phyloP scores from a whole-genome alignment of 2,797 vertebrate species.

The Hemibagrus guttatus region DNA sequence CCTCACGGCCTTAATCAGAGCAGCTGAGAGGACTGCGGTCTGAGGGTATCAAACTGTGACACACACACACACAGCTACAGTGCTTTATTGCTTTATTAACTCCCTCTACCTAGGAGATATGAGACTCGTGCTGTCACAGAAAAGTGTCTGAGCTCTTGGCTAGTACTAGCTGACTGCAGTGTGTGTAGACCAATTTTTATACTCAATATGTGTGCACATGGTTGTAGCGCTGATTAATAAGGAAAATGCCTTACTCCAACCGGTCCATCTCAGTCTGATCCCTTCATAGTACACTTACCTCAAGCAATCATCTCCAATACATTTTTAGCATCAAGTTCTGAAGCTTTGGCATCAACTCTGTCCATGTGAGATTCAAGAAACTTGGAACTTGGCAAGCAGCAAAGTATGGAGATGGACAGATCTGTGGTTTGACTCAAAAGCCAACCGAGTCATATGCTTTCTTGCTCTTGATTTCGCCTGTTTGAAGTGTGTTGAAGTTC shows the following conservation, averaged over 20 bases:
- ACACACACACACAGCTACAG: slow-evolving; percentile 56
- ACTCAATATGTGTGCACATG: slow-evolving; percentile 20
- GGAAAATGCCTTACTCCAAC: slow-evolving; percentile 3
- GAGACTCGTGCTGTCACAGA: slow-evolving; percentile 48
- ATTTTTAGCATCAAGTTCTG: not conserved
- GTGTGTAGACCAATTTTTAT: slow-evolving; percentile 21
- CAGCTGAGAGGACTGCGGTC: slow-evolving; percentile 54
- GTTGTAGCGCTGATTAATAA: slow-evolving; percentile 22
- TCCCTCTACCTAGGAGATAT: slow-evolving; percentile 55
- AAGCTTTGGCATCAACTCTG: not conserved
- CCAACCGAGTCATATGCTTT: not conserved
- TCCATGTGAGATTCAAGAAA: slow-evolving; percentile 7
- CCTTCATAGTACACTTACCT: not conserved
- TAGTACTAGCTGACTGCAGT: slow-evolving; percentile 1
- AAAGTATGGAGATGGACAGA: not conserved
- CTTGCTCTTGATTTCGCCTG: slow-evolving; percentile 2
- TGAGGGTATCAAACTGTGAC: slow-evolving; percentile 62
- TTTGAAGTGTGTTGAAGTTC: slow-evolving; percentile 47
- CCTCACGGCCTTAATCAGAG: slow-evolving; percentile 64
- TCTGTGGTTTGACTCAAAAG: slow-evolving; percentile 13
- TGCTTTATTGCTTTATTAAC: slow-evolving; percentile 66
- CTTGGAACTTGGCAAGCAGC: not conserved
- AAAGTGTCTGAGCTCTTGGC: slow-evolving; percentile 33
- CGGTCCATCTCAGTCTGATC: not conserved
- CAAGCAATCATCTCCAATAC: not conserved